Evolutionary conservation across 2,797 vertebrate genomes (phyloP), one percentile per base, ranked within the genome.

Genomic region (Darevskia mixta): DNA sequence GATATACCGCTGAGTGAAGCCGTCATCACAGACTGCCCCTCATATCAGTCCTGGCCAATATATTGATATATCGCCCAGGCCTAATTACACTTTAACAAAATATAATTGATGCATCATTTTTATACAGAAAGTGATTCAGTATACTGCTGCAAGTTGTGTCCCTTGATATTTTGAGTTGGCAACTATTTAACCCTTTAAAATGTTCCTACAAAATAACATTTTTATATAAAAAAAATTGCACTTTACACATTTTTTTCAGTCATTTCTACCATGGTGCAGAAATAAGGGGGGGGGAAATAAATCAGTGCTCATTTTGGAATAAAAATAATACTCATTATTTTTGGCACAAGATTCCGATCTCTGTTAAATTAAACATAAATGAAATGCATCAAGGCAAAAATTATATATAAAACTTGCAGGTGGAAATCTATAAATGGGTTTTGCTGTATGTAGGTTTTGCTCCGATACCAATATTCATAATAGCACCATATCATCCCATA

Each of bases 241-340:
- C 80, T 90, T 86, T 87, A 85, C 55, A 25, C 25, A 25, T 20
- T 23, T 0, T 88, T 93, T 94, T 73, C 84, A 87, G 69, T 35
- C 41, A 69, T 49, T 94, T 86, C 61, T 87, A 29, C 6, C 25
- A 76, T 38, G 20, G 27, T 38, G 18, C 55, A 29, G 20, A 75
- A 79, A 86, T 29, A 82, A 27, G 13, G 49, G 49, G 49, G 13
- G 45, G 0, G 11, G 11, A 0, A 15, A 13, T 55, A 55, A 4
- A 55, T 67, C 71, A 55, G 80, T 66, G 32, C 69, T 55, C 15
- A 3, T 55, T 69, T n/a, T 1, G 58, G 82, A 92, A 32, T 23
- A 72, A 86, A 20, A 86, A 85, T 45, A 41, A 83, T 29, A 58
- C 27, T 45, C 20, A 71, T 23, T 87, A 38, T 43, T 79, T 69